phyloP scores from a whole-genome alignment of 37 sponge, comb jelly and placozoan genomes.

The Hormiphora californensis region DNA sequence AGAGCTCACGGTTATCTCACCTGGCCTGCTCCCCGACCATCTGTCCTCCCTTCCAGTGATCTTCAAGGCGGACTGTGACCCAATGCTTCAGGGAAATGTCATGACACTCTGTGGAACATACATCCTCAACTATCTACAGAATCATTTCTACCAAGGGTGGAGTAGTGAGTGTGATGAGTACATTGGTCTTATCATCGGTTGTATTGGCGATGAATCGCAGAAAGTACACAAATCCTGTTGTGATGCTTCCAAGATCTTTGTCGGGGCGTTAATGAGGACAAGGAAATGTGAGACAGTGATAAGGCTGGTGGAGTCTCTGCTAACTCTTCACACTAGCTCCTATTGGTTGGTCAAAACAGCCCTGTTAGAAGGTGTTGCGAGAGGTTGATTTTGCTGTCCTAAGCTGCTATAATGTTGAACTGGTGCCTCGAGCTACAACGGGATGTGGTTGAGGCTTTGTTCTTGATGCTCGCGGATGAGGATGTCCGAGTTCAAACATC shows the following conservation, averaged over 20 bases:
- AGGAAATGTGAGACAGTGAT: background rate
- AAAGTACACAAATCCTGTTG: constrained; percentile 48
- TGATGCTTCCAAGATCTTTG: constrained; percentile 37
- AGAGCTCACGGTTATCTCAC: constrained; percentile 15
- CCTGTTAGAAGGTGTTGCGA: background rate
- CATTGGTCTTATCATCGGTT: constrained; percentile 18
- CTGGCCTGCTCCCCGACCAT: background rate
- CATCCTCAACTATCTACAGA: background rate
- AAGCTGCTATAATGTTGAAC: background rate
- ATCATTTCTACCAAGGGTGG: constrained; percentile 1
- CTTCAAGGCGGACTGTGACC: constrained; percentile 46
- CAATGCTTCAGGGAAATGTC: constrained; percentile 33
- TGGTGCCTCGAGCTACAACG: background rate
- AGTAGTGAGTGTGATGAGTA: constrained; percentile 21
- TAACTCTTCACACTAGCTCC: background rate
- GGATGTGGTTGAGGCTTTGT: constrained; percentile 20
- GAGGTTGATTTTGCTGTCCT: constrained; percentile 4
- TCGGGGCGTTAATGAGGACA: constrained; percentile 15
- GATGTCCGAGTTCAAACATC: constrained; percentile 41
- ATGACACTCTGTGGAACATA: constrained; percentile 35
- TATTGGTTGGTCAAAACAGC: constrained; percentile 50
- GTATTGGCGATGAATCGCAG: constrained; percentile 16
- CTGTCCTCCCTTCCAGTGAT: background rate
- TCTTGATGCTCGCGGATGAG: constrained; percentile 33
- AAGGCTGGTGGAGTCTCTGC: constrained; percentile 3